These are phyloP conservation scores for Esox niger DNA, from an alignment of 2,113 vertebrate genomes.

Conservation along the genomic window DNA sequence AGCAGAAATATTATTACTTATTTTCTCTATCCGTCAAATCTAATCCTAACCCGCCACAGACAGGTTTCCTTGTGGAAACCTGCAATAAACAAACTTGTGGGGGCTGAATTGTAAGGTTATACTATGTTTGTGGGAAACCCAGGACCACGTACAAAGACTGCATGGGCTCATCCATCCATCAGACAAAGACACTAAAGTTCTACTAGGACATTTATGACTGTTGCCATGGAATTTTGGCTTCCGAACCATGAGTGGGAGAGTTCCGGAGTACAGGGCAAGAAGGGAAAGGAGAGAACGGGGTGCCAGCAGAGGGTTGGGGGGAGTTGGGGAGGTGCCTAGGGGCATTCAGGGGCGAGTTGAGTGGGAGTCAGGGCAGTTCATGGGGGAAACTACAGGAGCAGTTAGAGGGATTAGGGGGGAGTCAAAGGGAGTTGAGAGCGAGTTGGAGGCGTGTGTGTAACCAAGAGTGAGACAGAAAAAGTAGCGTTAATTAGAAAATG, in stretches of 20 bases:
- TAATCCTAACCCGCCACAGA: too few relatives aligned
- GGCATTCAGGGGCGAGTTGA: slow-evolving; percentile 13
- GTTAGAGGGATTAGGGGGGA: too few relatives aligned
- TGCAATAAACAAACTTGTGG: too few relatives aligned
- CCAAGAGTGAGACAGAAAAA: too few relatives aligned
- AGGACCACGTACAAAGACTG: slow-evolving; percentile 20
- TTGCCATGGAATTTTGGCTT: slow-evolving; percentile 67
- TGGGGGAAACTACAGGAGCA: background rate
- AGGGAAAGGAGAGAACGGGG: slow-evolving; percentile 19
- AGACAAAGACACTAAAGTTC: slow-evolving; percentile 68
- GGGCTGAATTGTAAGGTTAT: too few relatives aligned
- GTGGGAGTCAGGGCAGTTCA: background rate
- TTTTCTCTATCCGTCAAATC: too few relatives aligned
- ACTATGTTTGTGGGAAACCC: too few relatives aligned
- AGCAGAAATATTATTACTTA: too few relatives aligned
- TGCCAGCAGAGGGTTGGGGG: background rate
- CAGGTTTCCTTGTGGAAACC: too few relatives aligned
- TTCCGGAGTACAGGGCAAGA: slow-evolving; percentile 58
- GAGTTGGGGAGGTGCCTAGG: background rate
- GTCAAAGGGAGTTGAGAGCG: too few relatives aligned
- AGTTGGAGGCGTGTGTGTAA: too few relatives aligned
- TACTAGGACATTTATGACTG: slow-evolving; percentile 66
- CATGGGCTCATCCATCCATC: slow-evolving; percentile 39
- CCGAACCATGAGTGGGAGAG: slow-evolving; percentile 57
- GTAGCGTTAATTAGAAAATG: too few relatives aligned